Conservation (phyloP, 2,888 invertebrate genomes). For the Rhagium mordax region DNA sequence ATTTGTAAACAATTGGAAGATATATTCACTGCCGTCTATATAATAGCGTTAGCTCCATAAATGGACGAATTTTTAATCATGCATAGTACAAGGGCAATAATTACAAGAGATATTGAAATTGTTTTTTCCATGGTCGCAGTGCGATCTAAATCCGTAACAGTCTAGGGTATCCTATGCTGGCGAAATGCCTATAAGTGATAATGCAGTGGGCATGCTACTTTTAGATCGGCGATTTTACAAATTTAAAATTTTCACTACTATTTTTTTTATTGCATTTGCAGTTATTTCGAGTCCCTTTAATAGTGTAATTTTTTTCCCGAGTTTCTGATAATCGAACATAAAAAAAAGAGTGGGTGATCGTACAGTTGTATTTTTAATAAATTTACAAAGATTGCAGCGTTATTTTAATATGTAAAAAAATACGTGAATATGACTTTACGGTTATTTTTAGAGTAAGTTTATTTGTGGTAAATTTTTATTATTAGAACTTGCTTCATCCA, state of each 20-base stretch:
- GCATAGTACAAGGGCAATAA: constrained; percentile 5
- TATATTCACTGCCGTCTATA: not conserved
- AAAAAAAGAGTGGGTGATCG: no score
- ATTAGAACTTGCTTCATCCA: constrained; percentile 64
- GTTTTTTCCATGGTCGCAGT: constrained; percentile 43
- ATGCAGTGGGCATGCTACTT: constrained; percentile 66
- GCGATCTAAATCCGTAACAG: constrained; percentile 66
- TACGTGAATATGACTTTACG: constrained; percentile 38
- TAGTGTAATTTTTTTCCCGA: not conserved
- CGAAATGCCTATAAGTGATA: constrained; percentile 67
- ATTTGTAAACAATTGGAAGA: not conserved
- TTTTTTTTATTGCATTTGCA: not conserved
- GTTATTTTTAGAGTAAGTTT: constrained; percentile 56
- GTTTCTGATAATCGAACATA: no score
- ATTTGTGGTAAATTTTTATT: constrained; percentile 61
- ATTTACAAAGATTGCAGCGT: constrained; percentile 33
- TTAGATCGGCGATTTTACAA: constrained; percentile 61
- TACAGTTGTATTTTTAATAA: constrained; percentile 10
- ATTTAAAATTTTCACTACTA: constrained; percentile 33
- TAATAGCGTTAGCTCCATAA: no score
- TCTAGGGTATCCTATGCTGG: constrained; percentile 67
- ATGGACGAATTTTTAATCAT: not conserved
- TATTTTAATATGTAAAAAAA: constrained; percentile 31
- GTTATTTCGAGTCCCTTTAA: constrained; percentile 23
- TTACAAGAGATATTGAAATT: constrained; percentile 30